Conservation (phyloP, 2,113 vertebrate species). For the Mesitornis unicolor region DNA sequence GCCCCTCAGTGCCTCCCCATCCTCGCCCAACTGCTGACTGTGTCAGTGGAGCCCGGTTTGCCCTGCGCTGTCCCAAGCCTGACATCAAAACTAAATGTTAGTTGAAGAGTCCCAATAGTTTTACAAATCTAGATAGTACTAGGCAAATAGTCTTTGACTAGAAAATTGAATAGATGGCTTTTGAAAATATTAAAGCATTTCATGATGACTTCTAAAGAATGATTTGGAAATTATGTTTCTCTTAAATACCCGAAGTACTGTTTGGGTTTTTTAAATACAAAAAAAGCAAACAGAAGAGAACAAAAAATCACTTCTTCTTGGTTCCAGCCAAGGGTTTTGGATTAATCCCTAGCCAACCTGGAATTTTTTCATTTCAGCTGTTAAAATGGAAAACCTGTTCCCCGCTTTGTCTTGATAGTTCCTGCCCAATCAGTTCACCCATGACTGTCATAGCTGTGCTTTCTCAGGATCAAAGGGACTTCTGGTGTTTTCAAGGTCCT, state of each 20-base stretch:
- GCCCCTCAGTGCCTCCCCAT: not conserved
- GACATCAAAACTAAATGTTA: not conserved
- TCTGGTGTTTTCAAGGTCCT: not conserved
- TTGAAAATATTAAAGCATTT: not conserved
- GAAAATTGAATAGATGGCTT: not conserved
- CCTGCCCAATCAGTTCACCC: not conserved
- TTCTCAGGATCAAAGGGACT: not conserved
- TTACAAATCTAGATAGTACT: not conserved
- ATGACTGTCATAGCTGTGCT: not conserved
- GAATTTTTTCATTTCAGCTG: not conserved
- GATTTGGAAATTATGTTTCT: not conserved
- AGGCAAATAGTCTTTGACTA: not conserved
- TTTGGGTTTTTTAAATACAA: not conserved
- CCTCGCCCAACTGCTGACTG: rapidly evolving
- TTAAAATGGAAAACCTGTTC: not conserved
- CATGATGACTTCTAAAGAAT: not conserved
- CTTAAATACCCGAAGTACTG: not conserved
- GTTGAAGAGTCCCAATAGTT: not conserved
- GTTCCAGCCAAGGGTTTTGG: not conserved
- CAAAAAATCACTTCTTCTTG: not conserved
- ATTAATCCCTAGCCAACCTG: not conserved
- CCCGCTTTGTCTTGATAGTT: not conserved
- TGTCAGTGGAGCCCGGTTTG: not conserved
- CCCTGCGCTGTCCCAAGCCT: not conserved
- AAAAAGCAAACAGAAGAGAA: not conserved